Base-by-base conservation (phyloP, 2,797 vertebrate species). In the Eulemur albifrons region DNA sequence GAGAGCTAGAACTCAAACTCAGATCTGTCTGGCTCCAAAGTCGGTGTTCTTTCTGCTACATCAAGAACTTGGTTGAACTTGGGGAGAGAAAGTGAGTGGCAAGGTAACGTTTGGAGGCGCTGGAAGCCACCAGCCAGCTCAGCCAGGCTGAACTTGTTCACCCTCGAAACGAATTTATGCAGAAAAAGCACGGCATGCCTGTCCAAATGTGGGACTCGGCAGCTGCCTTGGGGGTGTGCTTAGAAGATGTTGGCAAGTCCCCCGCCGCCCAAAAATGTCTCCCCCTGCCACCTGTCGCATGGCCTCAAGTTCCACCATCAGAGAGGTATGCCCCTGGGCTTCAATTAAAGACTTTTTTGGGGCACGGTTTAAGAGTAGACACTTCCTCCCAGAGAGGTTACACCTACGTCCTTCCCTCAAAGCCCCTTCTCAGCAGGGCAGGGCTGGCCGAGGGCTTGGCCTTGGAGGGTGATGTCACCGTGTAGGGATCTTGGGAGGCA, bases 181-280 rank as follows among this genome's bases (percentile, higher is more conserved):
- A 52, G 95, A 72, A 89, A 67, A 76, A 79, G 45, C 67, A 73
- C 72, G 32, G 45, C 2, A 10, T 82, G 92, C 73, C 72, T 92
- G 72, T 94, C 84, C 95, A 84, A 95, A 96, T 63, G 94, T 61
- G 63, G 94, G 92, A 18, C 69, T 32, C 1, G 0, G 94, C 97
- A 97, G 96, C 97, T 97, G 97, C 81, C 84, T 76, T 4, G 5
- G 86, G 93, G 93, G 52, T 93, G 93, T 94, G 94, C 95, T 93
- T 8, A 17, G 72, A 91, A 85, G 92, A 94, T 40, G 83, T 79
- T 97, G 97, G 96, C 92, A 88, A 67, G 88, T 50, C 45, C 88
- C 86, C 79, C 17, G 4, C 35, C 0, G 90, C 69, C 90, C 84
- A 65, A 10, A 91, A 90, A 95, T 80, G 95, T 90, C 92, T 90